Evolutionary conservation across 2,113 vertebrate species (phyloP), one percentile per base, ranked within the genome.

Genomic region (Tychaedon coryphoeus): DNA sequence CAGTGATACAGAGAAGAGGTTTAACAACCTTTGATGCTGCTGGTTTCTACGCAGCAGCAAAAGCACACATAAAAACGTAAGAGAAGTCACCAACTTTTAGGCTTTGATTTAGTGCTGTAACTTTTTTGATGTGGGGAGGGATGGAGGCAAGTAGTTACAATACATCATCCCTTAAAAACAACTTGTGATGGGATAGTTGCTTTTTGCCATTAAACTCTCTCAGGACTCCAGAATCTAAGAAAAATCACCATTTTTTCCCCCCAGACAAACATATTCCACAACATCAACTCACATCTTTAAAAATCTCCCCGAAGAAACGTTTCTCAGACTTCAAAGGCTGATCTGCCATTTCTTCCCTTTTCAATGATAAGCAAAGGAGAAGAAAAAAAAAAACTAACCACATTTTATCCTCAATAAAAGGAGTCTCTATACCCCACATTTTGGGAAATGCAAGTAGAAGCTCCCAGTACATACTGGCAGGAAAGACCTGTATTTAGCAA

Each of bases 21-120:
- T 93, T 56, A 78, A 91, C 48, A 89, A 51, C 53, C 70, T 95
- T 95, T 88, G 33, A 90, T 61, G 47, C 34, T 60, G 18, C 14
- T 5, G 20, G 65, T 78, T 96, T 72, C 57, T 47, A 70, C 36
- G 88, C 76, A 86, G 25, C 71, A 94, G 34, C 34, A 95, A 66
- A 78, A 91, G 25, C 38, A 47, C 5, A 62, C 26, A 79, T 11
- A 51, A 89, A 54, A 74, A 60, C 9, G 2, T 38, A 53, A 25
- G 25, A 85, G 43, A 51, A 74, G 8, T 28, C 67, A 73, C 12
- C 6, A 12, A 29, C 28, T 83, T 77, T 17, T 17, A 81, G 33
- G 48, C 64, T 96, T 74, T 89, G 67, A 94, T 89, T 96, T 96
- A 88, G 48, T 77, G 47, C 31, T 85, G 73, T 34, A 31, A 76